Evolutionary conservation across 2,888 invertebrate species (phyloP).

Genomic region (Nomada fucata): DNA sequence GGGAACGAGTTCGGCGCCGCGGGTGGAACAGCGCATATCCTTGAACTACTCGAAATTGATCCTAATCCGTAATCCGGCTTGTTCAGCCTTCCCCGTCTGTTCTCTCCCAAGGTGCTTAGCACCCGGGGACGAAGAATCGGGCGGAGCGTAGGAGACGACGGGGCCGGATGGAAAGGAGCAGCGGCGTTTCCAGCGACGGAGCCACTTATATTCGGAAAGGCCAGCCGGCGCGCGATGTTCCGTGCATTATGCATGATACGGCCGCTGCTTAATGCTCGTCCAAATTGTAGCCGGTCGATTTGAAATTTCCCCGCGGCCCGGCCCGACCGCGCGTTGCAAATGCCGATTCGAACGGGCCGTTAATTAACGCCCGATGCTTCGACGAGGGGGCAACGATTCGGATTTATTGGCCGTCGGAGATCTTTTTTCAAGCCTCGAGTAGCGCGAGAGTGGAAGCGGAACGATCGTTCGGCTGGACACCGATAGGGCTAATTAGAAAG

Average conservation of each 20-base stretch:
- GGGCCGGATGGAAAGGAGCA: conserved; percentile 46
- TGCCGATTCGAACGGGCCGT: conserved; percentile 63
- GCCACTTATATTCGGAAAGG: conserved; percentile 72
- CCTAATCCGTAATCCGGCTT: conserved; percentile 83
- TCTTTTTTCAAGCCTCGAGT: background rate
- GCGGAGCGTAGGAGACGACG: conserved; percentile 45
- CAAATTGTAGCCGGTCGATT: conserved; percentile 65
- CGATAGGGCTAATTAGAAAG: no score
- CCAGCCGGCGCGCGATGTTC: conserved; percentile 72
- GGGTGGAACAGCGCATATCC: conserved; percentile 79
- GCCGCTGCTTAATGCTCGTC: conserved; percentile 72
- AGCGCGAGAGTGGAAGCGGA: background rate
- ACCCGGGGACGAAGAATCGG: conserved; percentile 60
- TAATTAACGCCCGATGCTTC: conserved; percentile 62
- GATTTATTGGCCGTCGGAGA: background rate
- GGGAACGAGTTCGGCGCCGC: conserved; percentile 54
- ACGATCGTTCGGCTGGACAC: no score
- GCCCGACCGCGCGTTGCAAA: conserved; percentile 42
- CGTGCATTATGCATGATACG: conserved; percentile 76
- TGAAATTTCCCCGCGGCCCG: conserved; percentile 56
- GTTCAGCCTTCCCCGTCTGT: conserved; percentile 81
- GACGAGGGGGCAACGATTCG: conserved; percentile 19
- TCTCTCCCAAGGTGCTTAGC: conserved; percentile 80
- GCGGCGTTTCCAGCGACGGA: conserved; percentile 54
- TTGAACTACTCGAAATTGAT: conserved; percentile 82